A percentile compares a stretch with the other conserved stretches of the same genome.
Conservation (phyloP, 2,797 vertebrate genomes). For the Hapalemur alaotrensis region DNA sequence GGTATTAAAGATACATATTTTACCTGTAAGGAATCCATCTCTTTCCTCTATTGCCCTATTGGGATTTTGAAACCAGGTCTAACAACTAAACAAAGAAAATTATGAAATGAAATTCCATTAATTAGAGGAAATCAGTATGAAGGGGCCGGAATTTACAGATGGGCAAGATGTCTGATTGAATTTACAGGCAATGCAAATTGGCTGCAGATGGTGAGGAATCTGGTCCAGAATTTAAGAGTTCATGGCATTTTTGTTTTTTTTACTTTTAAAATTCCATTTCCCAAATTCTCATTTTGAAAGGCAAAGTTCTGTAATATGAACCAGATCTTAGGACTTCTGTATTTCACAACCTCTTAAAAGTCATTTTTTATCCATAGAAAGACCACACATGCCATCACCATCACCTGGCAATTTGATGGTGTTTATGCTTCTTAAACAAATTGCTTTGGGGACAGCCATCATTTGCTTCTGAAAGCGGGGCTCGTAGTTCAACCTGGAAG, state of each 20-base stretch:
- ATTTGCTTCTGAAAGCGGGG: constrained; percentile 43
- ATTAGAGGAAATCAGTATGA: constrained; percentile 72
- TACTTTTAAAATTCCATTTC: constrained; percentile 74
- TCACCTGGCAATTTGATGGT: constrained; percentile 48
- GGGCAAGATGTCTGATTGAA: constrained; percentile 80
- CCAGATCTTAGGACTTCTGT: constrained; percentile 37
- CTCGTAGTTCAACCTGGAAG: background rate
- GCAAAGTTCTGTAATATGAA: constrained; percentile 55
- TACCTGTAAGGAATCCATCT: constrained; percentile 41
- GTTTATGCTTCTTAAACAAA: constrained; percentile 44
- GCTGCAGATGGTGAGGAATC: constrained; percentile 78
- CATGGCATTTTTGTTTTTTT: constrained; percentile 60
- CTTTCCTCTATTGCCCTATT: background rate
- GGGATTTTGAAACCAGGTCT: constrained; percentile 38
- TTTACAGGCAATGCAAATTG: constrained; percentile 76
- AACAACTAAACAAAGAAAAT: constrained; percentile 72
- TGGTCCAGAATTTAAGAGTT: constrained; percentile 76
- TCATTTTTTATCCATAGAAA: background rate
- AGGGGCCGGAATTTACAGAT: constrained; percentile 79
- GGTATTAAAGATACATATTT: background rate
- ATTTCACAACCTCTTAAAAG: constrained; percentile 67
- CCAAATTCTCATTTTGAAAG: constrained; percentile 65
- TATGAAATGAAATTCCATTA: constrained; percentile 77
- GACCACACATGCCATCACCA: background rate
- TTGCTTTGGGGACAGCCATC: constrained; percentile 49